Conservation (phyloP, 2,797 vertebrate species). For the Enteromius trimaculatus region DNA sequence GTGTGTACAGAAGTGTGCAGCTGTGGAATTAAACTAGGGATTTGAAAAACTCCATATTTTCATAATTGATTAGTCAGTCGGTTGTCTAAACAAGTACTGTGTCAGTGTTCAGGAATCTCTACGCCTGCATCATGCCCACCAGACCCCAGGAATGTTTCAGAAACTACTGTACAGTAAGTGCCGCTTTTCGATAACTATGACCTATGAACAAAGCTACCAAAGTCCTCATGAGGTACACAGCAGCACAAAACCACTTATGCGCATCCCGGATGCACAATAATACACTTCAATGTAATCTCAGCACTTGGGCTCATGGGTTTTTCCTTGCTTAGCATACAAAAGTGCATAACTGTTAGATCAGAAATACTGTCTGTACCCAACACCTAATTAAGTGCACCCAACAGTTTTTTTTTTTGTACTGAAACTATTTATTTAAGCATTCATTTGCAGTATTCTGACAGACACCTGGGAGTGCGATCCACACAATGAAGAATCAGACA, state of each 20-base stretch:
- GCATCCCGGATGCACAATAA: background rate
- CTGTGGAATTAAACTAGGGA: background rate
- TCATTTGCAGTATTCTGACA: background rate
- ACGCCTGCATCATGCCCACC: background rate
- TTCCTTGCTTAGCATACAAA: background rate
- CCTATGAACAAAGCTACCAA: background rate
- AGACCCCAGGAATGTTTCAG: background rate
- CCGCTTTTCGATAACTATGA: background rate
- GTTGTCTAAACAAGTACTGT: background rate
- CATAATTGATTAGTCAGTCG: conserved; percentile 8
- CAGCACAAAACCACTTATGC: background rate
- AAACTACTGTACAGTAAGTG: background rate
- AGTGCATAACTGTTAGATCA: background rate
- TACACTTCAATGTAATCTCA: background rate
- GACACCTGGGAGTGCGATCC: background rate
- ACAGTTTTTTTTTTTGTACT: background rate
- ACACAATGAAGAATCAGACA: background rate
- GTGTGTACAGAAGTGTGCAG: background rate
- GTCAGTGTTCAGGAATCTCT: background rate
- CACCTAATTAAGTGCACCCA: background rate
- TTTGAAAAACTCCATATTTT: background rate
- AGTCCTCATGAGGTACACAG: background rate
- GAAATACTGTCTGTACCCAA: background rate
- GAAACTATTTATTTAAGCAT: background rate
- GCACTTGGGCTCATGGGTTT: background rate